Evolutionary conservation across 2,888 invertebrate species (phyloP).

Genomic region (Gasteruption jaculator): DNA sequence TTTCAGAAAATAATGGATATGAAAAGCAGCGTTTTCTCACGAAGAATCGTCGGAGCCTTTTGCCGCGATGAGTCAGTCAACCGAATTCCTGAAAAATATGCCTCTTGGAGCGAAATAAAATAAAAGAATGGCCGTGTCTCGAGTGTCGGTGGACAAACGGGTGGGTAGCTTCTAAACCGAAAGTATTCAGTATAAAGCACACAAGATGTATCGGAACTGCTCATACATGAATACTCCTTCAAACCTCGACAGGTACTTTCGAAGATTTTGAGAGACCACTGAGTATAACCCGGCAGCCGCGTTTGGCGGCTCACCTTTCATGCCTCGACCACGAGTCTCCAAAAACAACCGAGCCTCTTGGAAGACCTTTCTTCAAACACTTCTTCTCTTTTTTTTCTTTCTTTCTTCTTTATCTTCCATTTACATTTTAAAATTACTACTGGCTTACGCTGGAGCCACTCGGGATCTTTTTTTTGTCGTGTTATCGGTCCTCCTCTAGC

Average conservation of each 20-base stretch:
- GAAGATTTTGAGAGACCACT: constrained; percentile 24
- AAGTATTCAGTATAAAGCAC: background rate
- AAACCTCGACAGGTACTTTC: constrained; percentile 19
- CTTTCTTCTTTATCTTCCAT: constrained; percentile 9
- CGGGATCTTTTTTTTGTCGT: too few relatives aligned
- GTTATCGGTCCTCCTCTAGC: too few relatives aligned
- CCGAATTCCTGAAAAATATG: constrained; percentile 30
- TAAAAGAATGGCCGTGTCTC: constrained; percentile 31
- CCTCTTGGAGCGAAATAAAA: constrained; percentile 23
- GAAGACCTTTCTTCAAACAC: constrained; percentile 7
- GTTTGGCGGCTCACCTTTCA: constrained; percentile 37
- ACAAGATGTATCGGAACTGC: too few relatives aligned
- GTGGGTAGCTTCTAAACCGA: constrained; percentile 3
- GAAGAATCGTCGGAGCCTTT: constrained; percentile 11
- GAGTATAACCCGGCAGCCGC: constrained; percentile 37
- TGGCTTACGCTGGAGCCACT: too few relatives aligned
- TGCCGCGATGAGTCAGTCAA: constrained; percentile 8
- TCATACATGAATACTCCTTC: too few relatives aligned
- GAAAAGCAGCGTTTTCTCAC: too few relatives aligned
- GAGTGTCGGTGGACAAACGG: constrained; percentile 29
- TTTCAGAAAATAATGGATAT: too few relatives aligned
- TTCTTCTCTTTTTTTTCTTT: constrained; percentile 11
- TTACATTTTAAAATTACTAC: background rate
- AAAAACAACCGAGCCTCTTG: constrained; percentile 24
- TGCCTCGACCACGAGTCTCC: constrained; percentile 30